phyloP scores from a whole-genome alignment of 23 tunicate genomes.

The Styela plicata region DNA sequence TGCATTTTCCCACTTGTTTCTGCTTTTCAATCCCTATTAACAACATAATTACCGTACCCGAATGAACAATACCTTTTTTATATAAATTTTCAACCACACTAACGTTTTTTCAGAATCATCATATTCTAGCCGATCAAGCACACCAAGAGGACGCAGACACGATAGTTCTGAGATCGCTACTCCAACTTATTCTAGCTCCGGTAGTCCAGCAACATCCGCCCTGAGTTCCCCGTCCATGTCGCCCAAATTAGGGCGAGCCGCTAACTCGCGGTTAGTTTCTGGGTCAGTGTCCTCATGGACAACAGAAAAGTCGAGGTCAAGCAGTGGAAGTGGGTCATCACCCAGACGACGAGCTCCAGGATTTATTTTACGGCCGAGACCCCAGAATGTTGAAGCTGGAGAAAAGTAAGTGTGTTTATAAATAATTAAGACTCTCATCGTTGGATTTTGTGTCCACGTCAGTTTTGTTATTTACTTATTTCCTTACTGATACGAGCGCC shows the following conservation, averaged over 20 bases:
- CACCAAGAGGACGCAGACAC: constrained; percentile 18
- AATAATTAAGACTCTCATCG: background rate
- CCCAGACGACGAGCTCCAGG: constrained; percentile 88
- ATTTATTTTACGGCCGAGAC: constrained; percentile 84
- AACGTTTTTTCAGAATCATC: constrained; percentile 23
- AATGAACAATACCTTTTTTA: background rate
- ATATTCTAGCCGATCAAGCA: constrained; percentile 7
- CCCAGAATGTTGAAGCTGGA: constrained; percentile 61
- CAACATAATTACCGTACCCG: no score
- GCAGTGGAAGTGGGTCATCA: constrained; percentile 51
- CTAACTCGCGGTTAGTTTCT: constrained; percentile 53
- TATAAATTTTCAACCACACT: no score
- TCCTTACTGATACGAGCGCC: no score
- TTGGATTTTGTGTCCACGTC: no score
- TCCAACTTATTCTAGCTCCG: constrained; percentile 22
- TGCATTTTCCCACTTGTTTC: no score
- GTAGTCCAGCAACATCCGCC: constrained; percentile 64
- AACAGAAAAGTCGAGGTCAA: constrained; percentile 23
- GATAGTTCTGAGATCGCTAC: constrained; percentile 25
- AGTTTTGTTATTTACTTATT: no score
- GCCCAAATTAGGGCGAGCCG: constrained; percentile 61
- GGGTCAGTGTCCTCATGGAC: constrained; percentile 46
- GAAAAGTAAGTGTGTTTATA: constrained; percentile 53
- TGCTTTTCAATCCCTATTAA: no score
- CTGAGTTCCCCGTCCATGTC: constrained; percentile 78